These are phyloP conservation scores for Sminthurinus signatus DNA, from an alignment of 1,140 invertebrate genomes.

Conservation along the genomic window DNA sequence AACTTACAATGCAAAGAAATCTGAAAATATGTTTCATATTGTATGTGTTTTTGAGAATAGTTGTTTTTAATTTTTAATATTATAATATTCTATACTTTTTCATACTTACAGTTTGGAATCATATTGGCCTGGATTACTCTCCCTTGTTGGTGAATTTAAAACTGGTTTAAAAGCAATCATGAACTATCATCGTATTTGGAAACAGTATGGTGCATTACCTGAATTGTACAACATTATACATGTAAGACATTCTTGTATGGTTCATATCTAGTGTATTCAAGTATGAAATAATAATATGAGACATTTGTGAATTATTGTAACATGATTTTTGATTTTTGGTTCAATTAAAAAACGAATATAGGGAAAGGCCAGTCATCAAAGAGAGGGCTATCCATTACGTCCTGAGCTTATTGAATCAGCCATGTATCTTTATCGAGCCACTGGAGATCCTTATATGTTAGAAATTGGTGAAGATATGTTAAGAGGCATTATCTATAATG, in stretches of 20 bases:
- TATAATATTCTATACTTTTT: too few relatives aligned
- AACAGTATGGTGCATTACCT: slow-evolving; percentile 92
- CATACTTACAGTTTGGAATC: slow-evolving; percentile 69
- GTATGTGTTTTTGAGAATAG: neutral
- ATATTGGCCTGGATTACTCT: slow-evolving; percentile 95
- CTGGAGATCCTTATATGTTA: slow-evolving; percentile 76
- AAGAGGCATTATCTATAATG: slow-evolving; percentile 79
- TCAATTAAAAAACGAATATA: too few relatives aligned
- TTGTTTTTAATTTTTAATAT: neutral
- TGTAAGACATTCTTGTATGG: too few relatives aligned
- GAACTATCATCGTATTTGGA: slow-evolving; percentile 94
- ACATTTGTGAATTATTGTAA: too few relatives aligned
- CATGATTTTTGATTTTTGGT: too few relatives aligned
- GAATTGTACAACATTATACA: slow-evolving; percentile 95
- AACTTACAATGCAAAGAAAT: too few relatives aligned
- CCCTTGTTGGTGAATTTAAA: slow-evolving; percentile 80
- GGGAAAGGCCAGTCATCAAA: slow-evolving; percentile 68
- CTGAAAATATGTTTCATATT: too few relatives aligned
- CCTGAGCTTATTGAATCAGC: slow-evolving; percentile 95
- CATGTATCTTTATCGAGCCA: slow-evolving; percentile 93
- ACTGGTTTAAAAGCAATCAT: slow-evolving; percentile 86
- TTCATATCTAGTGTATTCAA: too few relatives aligned
- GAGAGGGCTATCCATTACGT: slow-evolving; percentile 63
- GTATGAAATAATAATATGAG: too few relatives aligned
- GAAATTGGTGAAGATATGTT: slow-evolving; percentile 73